Evolutionary conservation across 2,113 vertebrate species (phyloP).

Genomic region (Trematomus loennbergii): DNA sequence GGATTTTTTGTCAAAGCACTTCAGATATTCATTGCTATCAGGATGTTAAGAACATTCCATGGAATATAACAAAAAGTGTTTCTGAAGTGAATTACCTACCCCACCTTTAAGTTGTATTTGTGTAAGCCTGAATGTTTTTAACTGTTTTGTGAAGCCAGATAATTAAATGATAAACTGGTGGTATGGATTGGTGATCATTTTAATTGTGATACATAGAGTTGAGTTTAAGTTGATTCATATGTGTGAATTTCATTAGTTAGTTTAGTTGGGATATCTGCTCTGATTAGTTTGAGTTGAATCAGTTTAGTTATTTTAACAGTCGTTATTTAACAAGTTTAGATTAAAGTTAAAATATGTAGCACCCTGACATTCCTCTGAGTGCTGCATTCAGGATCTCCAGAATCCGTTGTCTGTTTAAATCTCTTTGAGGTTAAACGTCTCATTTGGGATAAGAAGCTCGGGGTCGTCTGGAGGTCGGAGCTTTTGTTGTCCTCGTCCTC

Average conservation of each 20-base stretch:
- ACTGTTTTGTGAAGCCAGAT: too few species aligned
- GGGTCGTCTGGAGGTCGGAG: slow-evolving; percentile 28
- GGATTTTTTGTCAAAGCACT: too few species aligned
- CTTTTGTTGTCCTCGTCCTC: slow-evolving; percentile 9
- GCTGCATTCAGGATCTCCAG: slow-evolving; percentile 1
- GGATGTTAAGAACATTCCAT: too few species aligned
- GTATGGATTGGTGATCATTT: too few species aligned
- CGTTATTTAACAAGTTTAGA: not conserved
- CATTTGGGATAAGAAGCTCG: not conserved
- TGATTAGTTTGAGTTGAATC: too few species aligned
- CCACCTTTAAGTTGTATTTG: not conserved
- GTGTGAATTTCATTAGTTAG: not conserved
- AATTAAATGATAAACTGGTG: too few species aligned
- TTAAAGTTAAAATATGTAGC: not conserved
- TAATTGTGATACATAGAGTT: not conserved
- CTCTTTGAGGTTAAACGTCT: slow-evolving; percentile 8
- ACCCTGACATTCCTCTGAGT: not conserved
- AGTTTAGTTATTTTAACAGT: too few species aligned
- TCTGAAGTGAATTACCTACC: too few species aligned
- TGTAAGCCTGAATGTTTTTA: not conserved
- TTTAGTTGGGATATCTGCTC: not conserved
- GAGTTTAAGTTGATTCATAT: not conserved
- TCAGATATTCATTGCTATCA: too few species aligned
- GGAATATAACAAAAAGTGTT: too few species aligned
- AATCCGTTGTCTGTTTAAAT: not conserved